Conservation (phyloP, 2,888 invertebrate species). For the Ectemnius lituratus region DNA sequence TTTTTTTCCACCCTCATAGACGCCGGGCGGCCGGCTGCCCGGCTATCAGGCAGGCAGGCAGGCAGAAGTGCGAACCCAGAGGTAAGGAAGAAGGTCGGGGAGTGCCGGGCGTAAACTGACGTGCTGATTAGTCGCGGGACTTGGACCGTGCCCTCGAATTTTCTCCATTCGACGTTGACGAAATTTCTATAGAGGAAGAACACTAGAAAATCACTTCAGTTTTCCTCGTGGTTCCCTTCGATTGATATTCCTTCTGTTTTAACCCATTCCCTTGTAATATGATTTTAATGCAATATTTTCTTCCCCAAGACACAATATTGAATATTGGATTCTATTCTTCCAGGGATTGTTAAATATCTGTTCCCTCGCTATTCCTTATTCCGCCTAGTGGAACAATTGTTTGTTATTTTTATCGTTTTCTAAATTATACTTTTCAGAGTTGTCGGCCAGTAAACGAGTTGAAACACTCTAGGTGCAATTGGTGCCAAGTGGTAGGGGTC, state of each 20-base stretch:
- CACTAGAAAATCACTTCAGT: slow-evolving; percentile 12
- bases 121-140: slow-evolving; percentile 53
- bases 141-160: slow-evolving; percentile 36
- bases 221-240: slow-evolving; percentile 12
- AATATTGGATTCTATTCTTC: too few species aligned
- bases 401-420: too few species aligned
- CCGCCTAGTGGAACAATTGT: too few species aligned
- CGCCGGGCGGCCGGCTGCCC: slow-evolving; percentile 15
- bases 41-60: slow-evolving; percentile 20
- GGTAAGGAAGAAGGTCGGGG: slow-evolving; percentile 13
- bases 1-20: slow-evolving; percentile 31
- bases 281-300: too few species aligned
- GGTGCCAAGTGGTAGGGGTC: too few species aligned
- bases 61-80: slow-evolving; percentile 10
- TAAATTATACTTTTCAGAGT: too few species aligned
- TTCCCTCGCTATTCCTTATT: too few species aligned
- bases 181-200: slow-evolving; percentile 32
- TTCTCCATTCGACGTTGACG: slow-evolving; percentile 29
- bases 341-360: too few species aligned
- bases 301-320: too few species aligned
- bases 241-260: not conserved
- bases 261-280: too few species aligned
- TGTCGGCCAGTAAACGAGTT: too few species aligned
- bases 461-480: too few species aligned
- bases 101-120: slow-evolving; percentile 46